Evolutionary conservation across 1,140 invertebrate genomes (phyloP).

Genomic region (Psilanteris sp.): DNA sequence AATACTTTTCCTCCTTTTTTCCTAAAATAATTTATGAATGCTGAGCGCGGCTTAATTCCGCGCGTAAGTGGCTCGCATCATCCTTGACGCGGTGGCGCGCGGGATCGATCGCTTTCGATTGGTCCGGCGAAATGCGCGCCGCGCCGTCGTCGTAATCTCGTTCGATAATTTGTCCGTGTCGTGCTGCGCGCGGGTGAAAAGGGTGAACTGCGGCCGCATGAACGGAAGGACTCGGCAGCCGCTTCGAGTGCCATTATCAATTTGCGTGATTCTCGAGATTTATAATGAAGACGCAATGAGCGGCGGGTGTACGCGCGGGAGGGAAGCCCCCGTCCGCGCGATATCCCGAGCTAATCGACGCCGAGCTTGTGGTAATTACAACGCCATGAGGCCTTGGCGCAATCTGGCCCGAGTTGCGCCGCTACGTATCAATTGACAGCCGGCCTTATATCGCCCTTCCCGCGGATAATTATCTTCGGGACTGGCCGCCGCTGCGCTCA

Average conservation of each 20-base stretch:
- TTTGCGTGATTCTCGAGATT: constrained; percentile 70
- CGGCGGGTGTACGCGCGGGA: constrained; percentile 18
- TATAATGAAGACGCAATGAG: constrained; percentile 67
- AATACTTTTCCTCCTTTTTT: constrained; percentile 76
- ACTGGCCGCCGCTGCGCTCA: constrained; percentile 11
- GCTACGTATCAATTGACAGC: constrained; percentile 57
- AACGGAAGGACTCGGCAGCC: constrained; percentile 66
- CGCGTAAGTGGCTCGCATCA: constrained; percentile 52
- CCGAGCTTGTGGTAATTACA: constrained; percentile 62
- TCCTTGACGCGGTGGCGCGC: constrained; percentile 35
- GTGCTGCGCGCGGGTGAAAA: constrained; percentile 61
- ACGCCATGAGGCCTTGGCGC: constrained; percentile 50
- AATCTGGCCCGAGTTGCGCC: constrained; percentile 43
- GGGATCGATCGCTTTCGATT: constrained; percentile 47
- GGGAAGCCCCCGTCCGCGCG: constrained; percentile 11
- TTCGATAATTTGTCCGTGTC: constrained; percentile 60
- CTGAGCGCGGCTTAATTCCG: constrained; percentile 54
- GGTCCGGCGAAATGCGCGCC: constrained; percentile 15
- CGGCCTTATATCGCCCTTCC: constrained; percentile 18
- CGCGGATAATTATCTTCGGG: constrained; percentile 48
- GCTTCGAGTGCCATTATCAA: constrained; percentile 66
- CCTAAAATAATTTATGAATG: constrained; percentile 73
- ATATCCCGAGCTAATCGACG: constrained; percentile 47
- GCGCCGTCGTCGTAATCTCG: constrained; percentile 27
- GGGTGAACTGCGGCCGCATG: constrained; percentile 32